Conservation (phyloP, 2,888 invertebrate species). For the Eupithecia centaureata region DNA sequence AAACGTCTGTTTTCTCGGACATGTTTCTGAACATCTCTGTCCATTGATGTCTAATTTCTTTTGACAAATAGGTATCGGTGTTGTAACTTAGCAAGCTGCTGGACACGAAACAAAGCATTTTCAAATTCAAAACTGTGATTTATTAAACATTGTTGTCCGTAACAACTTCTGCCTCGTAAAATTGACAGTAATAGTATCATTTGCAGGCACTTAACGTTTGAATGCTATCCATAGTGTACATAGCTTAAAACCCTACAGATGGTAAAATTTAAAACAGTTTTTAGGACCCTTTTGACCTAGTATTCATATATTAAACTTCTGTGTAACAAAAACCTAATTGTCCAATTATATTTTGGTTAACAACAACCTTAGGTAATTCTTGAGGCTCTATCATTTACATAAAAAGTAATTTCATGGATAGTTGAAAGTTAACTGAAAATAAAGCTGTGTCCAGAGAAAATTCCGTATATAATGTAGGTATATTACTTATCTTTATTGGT, state of each 20-base stretch:
- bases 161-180: constrained; percentile 53
- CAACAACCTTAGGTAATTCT: too few species aligned
- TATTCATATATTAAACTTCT: too few species aligned
- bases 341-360: too few species aligned
- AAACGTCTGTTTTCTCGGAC: constrained; percentile 48
- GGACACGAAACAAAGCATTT: constrained; percentile 45
- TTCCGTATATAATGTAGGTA: constrained; percentile 1
- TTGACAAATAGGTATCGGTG: constrained; percentile 38
- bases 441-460: background rate
- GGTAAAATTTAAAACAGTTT: too few species aligned
- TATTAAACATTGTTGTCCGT: constrained; percentile 49
- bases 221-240: constrained; percentile 26
- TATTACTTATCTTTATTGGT: constrained; percentile 8
- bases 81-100: constrained; percentile 42
- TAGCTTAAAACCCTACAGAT: too few species aligned
- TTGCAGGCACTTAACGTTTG: constrained; percentile 59
- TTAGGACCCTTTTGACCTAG: too few species aligned
- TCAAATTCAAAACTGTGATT: constrained; percentile 37
- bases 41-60: constrained; percentile 51
- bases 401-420: constrained; percentile 5
- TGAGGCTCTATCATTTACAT: constrained; percentile 5
- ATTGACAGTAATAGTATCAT: constrained; percentile 59
- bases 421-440: constrained; percentile 6
- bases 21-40: constrained; percentile 47
- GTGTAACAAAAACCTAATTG: too few species aligned